phyloP scores from a whole-genome alignment of 2,797 vertebrate species.

The Pantherophis vulpinus region DNA sequence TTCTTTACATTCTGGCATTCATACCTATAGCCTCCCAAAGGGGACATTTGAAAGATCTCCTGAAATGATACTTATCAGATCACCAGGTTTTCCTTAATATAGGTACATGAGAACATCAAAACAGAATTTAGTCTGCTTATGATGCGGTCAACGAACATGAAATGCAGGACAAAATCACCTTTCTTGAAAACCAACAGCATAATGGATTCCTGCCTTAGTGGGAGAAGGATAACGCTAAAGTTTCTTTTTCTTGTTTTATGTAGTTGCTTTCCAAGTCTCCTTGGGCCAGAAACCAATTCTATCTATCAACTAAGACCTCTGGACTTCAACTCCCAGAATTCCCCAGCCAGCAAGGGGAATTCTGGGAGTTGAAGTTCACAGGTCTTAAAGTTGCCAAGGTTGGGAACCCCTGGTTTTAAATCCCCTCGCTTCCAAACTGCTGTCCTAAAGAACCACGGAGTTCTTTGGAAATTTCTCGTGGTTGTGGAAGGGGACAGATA shows the following conservation, averaged over 20 bases:
- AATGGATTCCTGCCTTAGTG: background rate
- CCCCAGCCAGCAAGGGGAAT: background rate
- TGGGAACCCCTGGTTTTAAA: background rate
- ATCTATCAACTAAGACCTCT: background rate
- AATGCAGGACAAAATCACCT: background rate
- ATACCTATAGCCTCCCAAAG: background rate
- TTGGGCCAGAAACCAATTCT: background rate
- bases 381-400: background rate
- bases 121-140: background rate
- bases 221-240: background rate
- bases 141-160: background rate
- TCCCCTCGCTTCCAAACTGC: background rate
- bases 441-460: background rate
- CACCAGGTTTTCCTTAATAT: background rate
- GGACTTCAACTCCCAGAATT: background rate
- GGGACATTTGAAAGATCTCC: background rate
- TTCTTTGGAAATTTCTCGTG: background rate
- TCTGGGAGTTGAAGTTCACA: background rate
- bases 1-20: background rate
- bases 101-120: background rate
- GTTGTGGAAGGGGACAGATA: background rate
- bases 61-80: background rate
- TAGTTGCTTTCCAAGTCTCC: background rate
- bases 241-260: background rate
- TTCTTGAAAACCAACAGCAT: background rate